phyloP scores from a whole-genome alignment of 2,113 vertebrate species.

The Pristiophorus japonicus region DNA sequence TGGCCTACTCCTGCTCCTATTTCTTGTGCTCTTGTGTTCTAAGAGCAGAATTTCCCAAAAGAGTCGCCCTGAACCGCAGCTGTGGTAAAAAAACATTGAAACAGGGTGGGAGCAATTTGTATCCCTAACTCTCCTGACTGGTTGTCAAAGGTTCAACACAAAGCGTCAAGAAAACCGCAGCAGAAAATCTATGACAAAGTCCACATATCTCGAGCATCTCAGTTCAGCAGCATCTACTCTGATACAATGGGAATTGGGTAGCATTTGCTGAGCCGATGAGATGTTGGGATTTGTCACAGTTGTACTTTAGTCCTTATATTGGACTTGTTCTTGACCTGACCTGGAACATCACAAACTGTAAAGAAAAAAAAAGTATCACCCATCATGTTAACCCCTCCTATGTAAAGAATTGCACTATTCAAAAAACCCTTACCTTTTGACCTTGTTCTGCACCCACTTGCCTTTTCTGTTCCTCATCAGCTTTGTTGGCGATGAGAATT shows the following conservation, averaged over 20 bases:
- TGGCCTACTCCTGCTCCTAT: too few species aligned
- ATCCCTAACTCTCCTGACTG: neutral
- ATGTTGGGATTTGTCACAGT: neutral
- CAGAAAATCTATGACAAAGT: neutral
- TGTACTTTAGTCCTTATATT: neutral
- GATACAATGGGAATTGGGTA: neutral
- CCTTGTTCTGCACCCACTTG: conserved; percentile 91
- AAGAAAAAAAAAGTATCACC: neutral
- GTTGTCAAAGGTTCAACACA: neutral
- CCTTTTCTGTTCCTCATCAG: conserved; percentile 84
- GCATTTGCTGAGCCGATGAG: neutral
- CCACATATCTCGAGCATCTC: neutral
- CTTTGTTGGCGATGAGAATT: conserved; percentile 91
- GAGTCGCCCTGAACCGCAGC: too few species aligned
- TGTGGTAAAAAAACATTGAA: too few species aligned
- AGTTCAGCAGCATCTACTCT: neutral
- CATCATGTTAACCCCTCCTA: neutral
- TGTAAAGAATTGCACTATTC: neutral
- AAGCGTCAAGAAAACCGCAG: neutral
- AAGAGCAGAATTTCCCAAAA: too few species aligned
- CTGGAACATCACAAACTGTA: neutral
- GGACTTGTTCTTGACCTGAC: neutral
- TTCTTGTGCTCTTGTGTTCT: too few species aligned
- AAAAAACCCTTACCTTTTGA: conserved; percentile 67
- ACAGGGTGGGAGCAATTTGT: too few species aligned